Conservation (phyloP, 2,113 vertebrate genomes). For the Siphamia tubifer region DNA sequence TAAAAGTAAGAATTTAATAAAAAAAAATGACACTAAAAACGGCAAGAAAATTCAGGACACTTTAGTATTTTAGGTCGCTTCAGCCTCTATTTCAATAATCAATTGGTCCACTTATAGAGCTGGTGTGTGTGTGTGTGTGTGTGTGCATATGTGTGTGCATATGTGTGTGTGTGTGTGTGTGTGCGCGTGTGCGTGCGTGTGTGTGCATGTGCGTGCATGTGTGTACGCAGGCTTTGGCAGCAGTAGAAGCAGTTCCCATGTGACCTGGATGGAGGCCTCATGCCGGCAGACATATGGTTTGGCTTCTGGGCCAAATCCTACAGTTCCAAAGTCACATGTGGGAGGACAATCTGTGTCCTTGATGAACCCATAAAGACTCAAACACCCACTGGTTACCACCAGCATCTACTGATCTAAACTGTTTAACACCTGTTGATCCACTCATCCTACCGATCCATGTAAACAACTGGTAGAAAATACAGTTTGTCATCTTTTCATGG, state of each 20-base stretch:
- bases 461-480: too few species aligned
- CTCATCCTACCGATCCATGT: too few species aligned
- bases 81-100: constrained; percentile 5
- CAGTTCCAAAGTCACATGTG: constrained; percentile 4
- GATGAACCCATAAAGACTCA: too few species aligned
- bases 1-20: too few species aligned
- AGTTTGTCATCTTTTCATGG: too few species aligned
- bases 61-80: constrained; percentile 18
- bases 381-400: too few species aligned
- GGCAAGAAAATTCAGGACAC: not conserved
- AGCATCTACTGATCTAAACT: too few species aligned
- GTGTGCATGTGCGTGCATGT: constrained; percentile 8
- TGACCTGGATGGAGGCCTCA: constrained; percentile 23
- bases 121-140: too few species aligned
- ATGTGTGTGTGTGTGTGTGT: too few species aligned
- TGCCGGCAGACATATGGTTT: constrained; percentile 45
- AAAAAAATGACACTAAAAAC: not conserved
- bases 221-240: constrained; percentile 34
- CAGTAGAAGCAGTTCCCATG: constrained; percentile 10
- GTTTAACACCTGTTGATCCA: too few species aligned
- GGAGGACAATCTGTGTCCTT: constrained; percentile 12
- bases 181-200: too few species aligned
- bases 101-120: constrained; percentile 2
- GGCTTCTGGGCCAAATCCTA: constrained; percentile 34
- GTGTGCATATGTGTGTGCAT: too few species aligned